A percentile compares a stretch with the other conserved stretches of the same genome.
These are phyloP conservation scores for Drosophila carrolli DNA, from an alignment of 1,140 invertebrate genomes.

Conservation along the genomic window DNA sequence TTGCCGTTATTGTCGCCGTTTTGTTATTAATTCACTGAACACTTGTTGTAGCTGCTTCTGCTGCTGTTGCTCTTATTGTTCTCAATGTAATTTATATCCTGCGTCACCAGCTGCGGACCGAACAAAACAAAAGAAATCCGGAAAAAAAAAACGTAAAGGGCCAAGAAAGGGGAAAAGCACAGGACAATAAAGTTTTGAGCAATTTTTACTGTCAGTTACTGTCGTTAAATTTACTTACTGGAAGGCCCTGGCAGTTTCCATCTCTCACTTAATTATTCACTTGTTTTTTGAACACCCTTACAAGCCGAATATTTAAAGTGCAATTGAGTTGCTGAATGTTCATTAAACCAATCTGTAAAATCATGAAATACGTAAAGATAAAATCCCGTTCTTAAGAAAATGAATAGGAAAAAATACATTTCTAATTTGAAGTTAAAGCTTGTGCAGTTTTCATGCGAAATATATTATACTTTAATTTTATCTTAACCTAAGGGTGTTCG, in stretches of 20 bases:
- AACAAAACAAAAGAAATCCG: slow-evolving; percentile 14
- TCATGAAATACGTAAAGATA: too few species aligned
- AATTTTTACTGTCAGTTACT: slow-evolving; percentile 49
- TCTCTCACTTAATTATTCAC: slow-evolving; percentile 42
- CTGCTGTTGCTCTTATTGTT: slow-evolving; percentile 45
- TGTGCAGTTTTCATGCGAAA: too few species aligned
- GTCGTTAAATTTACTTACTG: slow-evolving; percentile 49
- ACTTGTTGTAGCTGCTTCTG: slow-evolving; percentile 39
- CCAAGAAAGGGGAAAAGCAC: slow-evolving; percentile 21
- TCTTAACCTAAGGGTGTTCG: not conserved
- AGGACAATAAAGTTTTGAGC: slow-evolving; percentile 49
- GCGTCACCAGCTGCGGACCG: slow-evolving; percentile 56
- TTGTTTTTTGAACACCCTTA: slow-evolving; percentile 7
- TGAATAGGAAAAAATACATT: too few species aligned
- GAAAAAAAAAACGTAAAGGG: slow-evolving; percentile 10
- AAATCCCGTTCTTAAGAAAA: too few species aligned
- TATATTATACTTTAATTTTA: not conserved
- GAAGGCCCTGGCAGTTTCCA: slow-evolving; percentile 19
- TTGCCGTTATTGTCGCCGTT: slow-evolving; percentile 49
- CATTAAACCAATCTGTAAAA: too few species aligned
- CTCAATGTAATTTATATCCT: slow-evolving; percentile 62
- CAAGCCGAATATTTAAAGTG: not conserved
- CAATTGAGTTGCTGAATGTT: not conserved
- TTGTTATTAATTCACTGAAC: slow-evolving; percentile 61
- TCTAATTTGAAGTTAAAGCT: too few species aligned